Conservation (phyloP, 2,888 invertebrate genomes). For the Eremobia ochroleuca region DNA sequence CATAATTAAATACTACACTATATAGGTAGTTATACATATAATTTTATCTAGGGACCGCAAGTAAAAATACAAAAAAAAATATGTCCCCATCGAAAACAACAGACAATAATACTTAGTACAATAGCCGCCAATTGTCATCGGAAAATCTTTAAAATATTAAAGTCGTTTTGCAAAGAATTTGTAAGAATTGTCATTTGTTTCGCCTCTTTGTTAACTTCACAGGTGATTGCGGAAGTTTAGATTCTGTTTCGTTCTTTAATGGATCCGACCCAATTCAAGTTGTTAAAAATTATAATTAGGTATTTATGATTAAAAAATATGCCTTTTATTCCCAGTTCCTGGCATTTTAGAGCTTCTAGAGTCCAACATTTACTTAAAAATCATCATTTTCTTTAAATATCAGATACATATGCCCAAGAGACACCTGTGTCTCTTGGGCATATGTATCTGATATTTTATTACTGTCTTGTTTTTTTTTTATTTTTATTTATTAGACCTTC, state of each 20-base stretch:
- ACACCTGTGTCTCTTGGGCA: slow-evolving; percentile 24
- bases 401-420: too few species aligned
- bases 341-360: slow-evolving; percentile 4
- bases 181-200: slow-evolving; percentile 57
- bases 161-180: slow-evolving; percentile 56
- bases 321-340: slow-evolving; percentile 25
- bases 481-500: not conserved
- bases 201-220: slow-evolving; percentile 61
- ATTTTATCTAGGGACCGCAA: not conserved
- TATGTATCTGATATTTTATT: slow-evolving; percentile 20
- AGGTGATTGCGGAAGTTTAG: slow-evolving; percentile 65
- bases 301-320: slow-evolving; percentile 50
- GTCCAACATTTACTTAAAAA: too few species aligned
- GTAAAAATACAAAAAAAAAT: not conserved
- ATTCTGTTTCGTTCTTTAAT: slow-evolving; percentile 64
- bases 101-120: slow-evolving; percentile 21
- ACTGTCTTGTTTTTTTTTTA: slow-evolving; percentile 1
- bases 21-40: not conserved
- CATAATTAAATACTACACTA: not conserved
- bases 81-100: slow-evolving; percentile 4
- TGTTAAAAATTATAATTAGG: slow-evolving; percentile 48
- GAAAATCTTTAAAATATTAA: slow-evolving; percentile 53
- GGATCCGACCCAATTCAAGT: slow-evolving; percentile 50
- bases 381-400: too few species aligned
- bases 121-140: slow-evolving; percentile 55